Base-by-base conservation (phyloP, 1,140 invertebrate species). In the Pollicipes pollicipes region DNA sequence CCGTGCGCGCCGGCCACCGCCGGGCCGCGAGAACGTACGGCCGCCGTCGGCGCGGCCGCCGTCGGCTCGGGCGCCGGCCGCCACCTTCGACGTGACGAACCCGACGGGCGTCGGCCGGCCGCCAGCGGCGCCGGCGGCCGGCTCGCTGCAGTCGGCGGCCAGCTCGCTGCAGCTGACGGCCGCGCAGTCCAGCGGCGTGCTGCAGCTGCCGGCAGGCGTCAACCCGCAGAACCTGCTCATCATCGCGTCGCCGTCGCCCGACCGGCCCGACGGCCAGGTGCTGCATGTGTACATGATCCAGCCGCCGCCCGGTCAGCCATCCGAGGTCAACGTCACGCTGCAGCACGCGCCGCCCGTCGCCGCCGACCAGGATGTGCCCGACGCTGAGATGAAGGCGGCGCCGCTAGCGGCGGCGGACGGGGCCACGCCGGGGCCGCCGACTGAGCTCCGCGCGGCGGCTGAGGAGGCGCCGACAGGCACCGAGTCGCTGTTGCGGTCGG, bases 211-310 rank as follows among this genome's bases (percentile, higher is more conserved):
- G 6, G 13, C 45, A 10, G 45, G 45, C 45, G 17, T 58, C 45
- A 58, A 58, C 45, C 45, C 45, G 45, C 45, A 58, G 45, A 58
- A 58, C 45, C 45, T 58, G 45, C 45, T 58, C 45, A 58, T 58
- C 45, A 58, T 58, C 45, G 45, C 45, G 45, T 58, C 45, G 21
- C 45, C 45, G 45, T 58, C 45, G 8, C 45, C 45, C 2, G 45
- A 58, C 45, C 45, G 45, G 8, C 45, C 45, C 45, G 45, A 58
- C 45, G 45, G 45, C 45, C 45, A 58, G 45, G 45, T 58, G 45
- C 45, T 58, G 45, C 45, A 58, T 24, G 45, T 58, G 45, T 58
- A 58, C 17, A 58, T 58, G 45, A 24, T 58, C 6, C 45, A 58
- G 45, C 45, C 45, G 17, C 45, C 45, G 45, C 13, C 45, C 45